Base-by-base conservation (phyloP, 1,140 invertebrate species). In the Drosophila virilis region DNA sequence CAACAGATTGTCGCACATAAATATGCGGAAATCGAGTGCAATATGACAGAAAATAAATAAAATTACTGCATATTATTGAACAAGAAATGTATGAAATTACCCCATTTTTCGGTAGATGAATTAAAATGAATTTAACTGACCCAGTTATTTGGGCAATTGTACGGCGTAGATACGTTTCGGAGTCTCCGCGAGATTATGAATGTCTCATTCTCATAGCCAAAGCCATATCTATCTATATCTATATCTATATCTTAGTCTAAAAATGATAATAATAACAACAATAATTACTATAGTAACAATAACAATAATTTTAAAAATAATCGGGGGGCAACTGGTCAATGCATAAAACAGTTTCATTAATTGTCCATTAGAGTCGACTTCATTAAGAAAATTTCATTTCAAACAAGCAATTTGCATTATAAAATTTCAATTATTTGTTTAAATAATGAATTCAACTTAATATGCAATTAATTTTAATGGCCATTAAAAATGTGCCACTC, bases 341-440 rank as follows among this genome's bases (percentile, higher is more conserved):
- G 17, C 22, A 22, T 22, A 48, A 51, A 51, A 33, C 7, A 13
- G 13, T 13, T 51, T n/a, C 12, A 40, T n/a, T 2, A 42, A 55
- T 42, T 57, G 35, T 15, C 8, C n/a, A 35, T 10, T 5, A 28
- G n/a, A 13, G 7, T 9, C 22, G 12, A 50, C 13, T 58, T 13
- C 15, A 13, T 35, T 7, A 32, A 0, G 13, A 17, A 35, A 61
- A 60, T 42, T 55, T 48, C 45, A 37, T 15, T 55, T 48, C 38
- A 37, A 13, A 37, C 32, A 52, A 43, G 37, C 9, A 54, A 54
- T 57, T 52, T 82, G 50, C 69, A 82, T 82, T 74, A 83, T 82
- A 68, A 61, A 67, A 66, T 68, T 86, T 72, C 54, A 81, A 81
- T 86, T 76, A 76, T 67, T 72, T 69, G 46, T 64, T 81, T 78